Percentiles rank a stretch among this genome's conserved stretches.
phyloP scores from a whole-genome alignment of 2,888 invertebrate genomes.

The Glyphotaelius pellucidus region DNA sequence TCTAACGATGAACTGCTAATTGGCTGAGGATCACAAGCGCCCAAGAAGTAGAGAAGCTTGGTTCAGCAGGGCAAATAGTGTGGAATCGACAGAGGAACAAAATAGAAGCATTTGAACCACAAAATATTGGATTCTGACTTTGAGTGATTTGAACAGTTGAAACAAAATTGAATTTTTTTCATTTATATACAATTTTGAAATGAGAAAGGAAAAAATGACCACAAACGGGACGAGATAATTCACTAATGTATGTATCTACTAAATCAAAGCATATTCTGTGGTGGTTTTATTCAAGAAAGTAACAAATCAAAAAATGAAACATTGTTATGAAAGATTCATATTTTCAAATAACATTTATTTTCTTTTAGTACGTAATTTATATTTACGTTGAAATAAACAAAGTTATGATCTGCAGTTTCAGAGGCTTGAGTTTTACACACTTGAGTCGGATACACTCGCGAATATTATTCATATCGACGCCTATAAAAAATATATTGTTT shows the following conservation, averaged over 20 bases:
- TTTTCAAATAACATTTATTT: slow-evolving; percentile 39
- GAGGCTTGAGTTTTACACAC: neutral
- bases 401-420: slow-evolving; percentile 21
- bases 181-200: no score
- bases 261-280: neutral
- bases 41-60: no score
- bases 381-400: slow-evolving; percentile 45
- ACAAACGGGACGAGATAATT: neutral
- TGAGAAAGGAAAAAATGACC: no score
- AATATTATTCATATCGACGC: slow-evolving; percentile 48
- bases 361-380: slow-evolving; percentile 23
- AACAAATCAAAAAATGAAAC: neutral
- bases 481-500: slow-evolving; percentile 59
- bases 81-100: no score
- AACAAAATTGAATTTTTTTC: no score
- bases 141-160: no score
- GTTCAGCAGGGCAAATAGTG: no score
- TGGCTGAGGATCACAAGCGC: no score
- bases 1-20: no score
- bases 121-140: no score
- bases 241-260: neutral
- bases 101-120: no score
- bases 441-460: slow-evolving; percentile 6
- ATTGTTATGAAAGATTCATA: slow-evolving; percentile 13
- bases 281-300: neutral